Percentiles rank a stretch among this genome's conserved stretches.
Conservation (phyloP, 1,140 invertebrate species). For the Cyrtorhinus lividipennis region DNA sequence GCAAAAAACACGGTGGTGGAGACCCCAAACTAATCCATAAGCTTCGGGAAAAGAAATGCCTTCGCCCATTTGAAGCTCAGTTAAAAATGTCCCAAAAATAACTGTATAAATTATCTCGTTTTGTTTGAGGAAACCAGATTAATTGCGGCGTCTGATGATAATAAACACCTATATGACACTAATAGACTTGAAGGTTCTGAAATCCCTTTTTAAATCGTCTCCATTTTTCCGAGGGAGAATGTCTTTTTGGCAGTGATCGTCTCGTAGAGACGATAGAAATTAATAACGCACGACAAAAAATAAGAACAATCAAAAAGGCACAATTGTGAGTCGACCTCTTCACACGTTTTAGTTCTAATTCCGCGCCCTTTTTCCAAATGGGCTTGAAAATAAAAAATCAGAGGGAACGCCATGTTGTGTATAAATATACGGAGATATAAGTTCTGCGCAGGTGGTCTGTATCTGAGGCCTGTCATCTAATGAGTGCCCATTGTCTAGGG, state of each 20-base stretch:
- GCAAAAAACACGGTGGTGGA: not conserved
- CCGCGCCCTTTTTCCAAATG: too few species aligned
- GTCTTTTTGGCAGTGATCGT: not conserved
- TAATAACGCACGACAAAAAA: too few species aligned
- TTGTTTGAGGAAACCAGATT: not conserved
- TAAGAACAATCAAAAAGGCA: too few species aligned
- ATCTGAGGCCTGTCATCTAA: not conserved
- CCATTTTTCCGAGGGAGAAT: not conserved
- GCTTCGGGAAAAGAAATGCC: not conserved
- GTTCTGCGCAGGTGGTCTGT: not conserved
- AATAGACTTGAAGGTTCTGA: not conserved
- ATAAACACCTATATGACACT: constrained; percentile 5
- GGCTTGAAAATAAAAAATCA: too few species aligned
- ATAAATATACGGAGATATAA: too few species aligned
- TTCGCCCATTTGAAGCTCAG: not conserved
- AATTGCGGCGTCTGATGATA: not conserved
- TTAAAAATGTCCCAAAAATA: not conserved
- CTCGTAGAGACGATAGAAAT: too few species aligned
- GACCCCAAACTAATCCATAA: not conserved
- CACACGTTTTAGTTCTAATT: too few species aligned
- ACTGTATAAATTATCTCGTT: not conserved
- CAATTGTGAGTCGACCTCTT: too few species aligned
- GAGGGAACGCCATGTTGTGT: too few species aligned
- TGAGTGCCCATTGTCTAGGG: not conserved
- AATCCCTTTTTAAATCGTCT: not conserved